phyloP scores from a whole-genome alignment of 1,140 invertebrate genomes.

The Dreissena rostriformis region DNA sequence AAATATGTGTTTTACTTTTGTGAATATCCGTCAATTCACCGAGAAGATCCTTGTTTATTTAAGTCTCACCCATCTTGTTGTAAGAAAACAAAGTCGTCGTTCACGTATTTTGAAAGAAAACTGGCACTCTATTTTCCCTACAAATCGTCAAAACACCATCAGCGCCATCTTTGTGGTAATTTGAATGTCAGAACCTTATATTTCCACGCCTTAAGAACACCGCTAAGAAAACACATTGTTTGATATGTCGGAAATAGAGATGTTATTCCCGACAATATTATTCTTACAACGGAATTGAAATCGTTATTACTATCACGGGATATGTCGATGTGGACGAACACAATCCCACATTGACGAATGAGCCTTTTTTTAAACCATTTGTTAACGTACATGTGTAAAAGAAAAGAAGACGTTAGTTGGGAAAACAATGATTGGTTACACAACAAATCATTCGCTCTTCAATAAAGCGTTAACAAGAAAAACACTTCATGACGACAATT shows the following conservation, averaged over 20 bases:
- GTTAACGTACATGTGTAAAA: too few relatives aligned
- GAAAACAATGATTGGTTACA: too few relatives aligned
- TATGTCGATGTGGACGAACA: too few relatives aligned
- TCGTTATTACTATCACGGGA: not conserved
- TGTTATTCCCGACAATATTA: constrained; percentile 58
- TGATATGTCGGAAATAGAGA: constrained; percentile 51
- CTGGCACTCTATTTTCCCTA: constrained; percentile 45
- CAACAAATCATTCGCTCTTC: too few relatives aligned
- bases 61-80: constrained; percentile 28
- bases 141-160: constrained; percentile 44
- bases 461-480: too few relatives aligned
- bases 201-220: not conserved
- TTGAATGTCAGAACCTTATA: not conserved
- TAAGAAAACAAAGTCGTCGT: constrained; percentile 4
- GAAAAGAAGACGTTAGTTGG: too few relatives aligned
- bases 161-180: not conserved
- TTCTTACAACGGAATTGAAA: constrained; percentile 51
- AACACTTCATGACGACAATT: too few relatives aligned
- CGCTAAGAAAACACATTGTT: constrained; percentile 41
- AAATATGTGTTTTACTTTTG: too few relatives aligned
- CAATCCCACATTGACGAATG: too few relatives aligned
- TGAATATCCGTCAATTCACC: not conserved
- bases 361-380: too few relatives aligned
- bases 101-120: constrained; percentile 55
- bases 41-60: constrained; percentile 30